Conservation (phyloP, 2,797 vertebrate species). For the Sebastes umbrosus region DNA sequence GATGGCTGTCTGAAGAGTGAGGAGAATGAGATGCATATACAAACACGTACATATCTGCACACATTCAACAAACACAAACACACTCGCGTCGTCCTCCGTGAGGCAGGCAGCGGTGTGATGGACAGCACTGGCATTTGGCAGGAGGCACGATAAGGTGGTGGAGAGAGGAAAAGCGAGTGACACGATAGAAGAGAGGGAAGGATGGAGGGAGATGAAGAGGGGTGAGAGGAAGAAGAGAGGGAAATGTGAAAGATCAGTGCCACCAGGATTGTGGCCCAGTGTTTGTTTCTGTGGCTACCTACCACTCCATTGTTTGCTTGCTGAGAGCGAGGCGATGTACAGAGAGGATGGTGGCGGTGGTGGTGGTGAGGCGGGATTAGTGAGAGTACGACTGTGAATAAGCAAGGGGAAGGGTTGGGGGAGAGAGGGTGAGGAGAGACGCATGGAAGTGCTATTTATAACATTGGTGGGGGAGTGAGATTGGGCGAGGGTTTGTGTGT, state of each 20-base stretch:
- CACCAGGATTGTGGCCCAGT: conserved; percentile 44
- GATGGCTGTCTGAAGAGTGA: conserved; percentile 62
- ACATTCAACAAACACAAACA: conserved; percentile 17
- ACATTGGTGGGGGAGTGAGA: conserved; percentile 73
- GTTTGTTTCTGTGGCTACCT: conserved; percentile 65
- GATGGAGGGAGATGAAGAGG: conserved; percentile 20
- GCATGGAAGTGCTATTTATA: conserved; percentile 82
- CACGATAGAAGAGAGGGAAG: conserved; percentile 31
- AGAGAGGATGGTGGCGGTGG: background rate
- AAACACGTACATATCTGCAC: background rate
- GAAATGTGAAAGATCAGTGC: conserved; percentile 55
- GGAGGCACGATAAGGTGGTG: conserved; percentile 76
- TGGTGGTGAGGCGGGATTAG: conserved; percentile 26
- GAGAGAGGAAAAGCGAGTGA: conserved; percentile 50
- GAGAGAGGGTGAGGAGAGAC: conserved; percentile 59
- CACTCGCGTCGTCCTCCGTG: conserved; percentile 14
- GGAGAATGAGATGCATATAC: conserved; percentile 18
- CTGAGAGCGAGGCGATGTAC: conserved; percentile 29
- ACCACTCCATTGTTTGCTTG: conserved; percentile 60
- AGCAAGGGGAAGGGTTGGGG: conserved; percentile 49
- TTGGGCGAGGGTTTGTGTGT: conserved; percentile 58
- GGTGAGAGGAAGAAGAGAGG: conserved; percentile 1
- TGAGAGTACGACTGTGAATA: conserved; percentile 68
- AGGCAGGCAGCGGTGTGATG: conserved; percentile 67
- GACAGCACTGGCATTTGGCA: conserved; percentile 84